Evolutionary conservation across 2,888 invertebrate species (phyloP).

Genomic region (Stegana nigrithorax): DNA sequence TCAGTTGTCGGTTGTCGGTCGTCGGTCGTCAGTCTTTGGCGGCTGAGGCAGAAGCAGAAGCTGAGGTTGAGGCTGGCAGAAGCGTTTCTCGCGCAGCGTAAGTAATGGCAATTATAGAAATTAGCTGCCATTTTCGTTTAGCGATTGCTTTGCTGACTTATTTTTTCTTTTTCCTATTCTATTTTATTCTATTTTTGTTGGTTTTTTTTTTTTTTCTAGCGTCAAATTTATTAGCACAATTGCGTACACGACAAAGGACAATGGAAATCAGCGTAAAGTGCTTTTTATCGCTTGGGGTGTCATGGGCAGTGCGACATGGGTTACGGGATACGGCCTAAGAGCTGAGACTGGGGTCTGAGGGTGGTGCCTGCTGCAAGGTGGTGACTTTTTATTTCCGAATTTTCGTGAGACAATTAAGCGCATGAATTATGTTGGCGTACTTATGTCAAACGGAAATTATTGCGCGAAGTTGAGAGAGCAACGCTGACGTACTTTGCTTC

Average conservation of each 20-base stretch:
- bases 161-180: no score
- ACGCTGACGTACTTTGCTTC: no score
- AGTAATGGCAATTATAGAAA: conserved; percentile 51
- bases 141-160: background rate
- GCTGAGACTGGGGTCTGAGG: no score
- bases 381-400: background rate
- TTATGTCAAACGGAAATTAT: background rate
- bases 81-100: conserved; percentile 25
- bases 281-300: background rate
- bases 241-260: conserved; percentile 45
- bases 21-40: no score
- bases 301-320: background rate
- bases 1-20: no score
- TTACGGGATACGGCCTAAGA: no score
- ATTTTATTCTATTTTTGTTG: no score
- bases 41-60: background rate
- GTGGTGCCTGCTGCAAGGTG: no score
- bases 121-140: conserved; percentile 38
- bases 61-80: background rate
- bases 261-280: background rate
- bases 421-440: background rate
- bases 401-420: background rate
- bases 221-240: conserved; percentile 57
- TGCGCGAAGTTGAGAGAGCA: no score
- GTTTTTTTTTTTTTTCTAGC: conserved; percentile 28